phyloP scores from a whole-genome alignment of 2,113 vertebrate species.

The Muntiacus reevesi region DNA sequence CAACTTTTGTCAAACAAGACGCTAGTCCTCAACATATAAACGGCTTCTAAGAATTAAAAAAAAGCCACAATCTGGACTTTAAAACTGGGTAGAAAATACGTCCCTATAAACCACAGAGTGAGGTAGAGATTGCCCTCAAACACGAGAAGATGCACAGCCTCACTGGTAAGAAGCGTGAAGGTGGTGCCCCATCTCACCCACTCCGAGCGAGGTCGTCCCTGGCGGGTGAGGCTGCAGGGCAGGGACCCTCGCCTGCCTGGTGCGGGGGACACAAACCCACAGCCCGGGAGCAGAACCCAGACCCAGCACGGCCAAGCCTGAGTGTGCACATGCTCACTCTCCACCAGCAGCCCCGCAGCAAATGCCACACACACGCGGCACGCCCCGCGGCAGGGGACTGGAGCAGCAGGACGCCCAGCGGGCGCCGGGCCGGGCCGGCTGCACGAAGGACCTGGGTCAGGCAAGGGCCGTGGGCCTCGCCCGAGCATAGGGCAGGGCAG shows the following conservation, averaged over 20 bases:
- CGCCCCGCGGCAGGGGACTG: fast-evolving
- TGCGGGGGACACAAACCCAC: fast-evolving
- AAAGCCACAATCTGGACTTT: background rate
- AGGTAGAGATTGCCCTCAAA: background rate
- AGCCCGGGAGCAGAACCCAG: fast-evolving
- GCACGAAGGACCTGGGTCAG: fast-evolving
- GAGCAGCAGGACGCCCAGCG: fast-evolving
- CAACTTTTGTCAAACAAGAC: background rate
- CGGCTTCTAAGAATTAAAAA: background rate
- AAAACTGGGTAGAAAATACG: background rate
- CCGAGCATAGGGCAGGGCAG: background rate
- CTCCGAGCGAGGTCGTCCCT: fast-evolving
- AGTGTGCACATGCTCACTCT: fast-evolving
- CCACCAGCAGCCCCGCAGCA: fast-evolving
- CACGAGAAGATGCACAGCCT: background rate
- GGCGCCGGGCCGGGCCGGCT: fast-evolving
- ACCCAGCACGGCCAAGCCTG: fast-evolving
- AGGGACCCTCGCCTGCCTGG: fast-evolving
- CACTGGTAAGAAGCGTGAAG: fast-evolving
- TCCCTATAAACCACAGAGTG: background rate
- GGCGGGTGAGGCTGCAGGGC: fast-evolving
- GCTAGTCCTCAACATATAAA: background rate
- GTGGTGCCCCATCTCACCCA: background rate
- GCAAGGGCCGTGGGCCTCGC: fast-evolving
- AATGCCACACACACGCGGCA: fast-evolving